These are phyloP conservation scores for Ranitomeya variabilis DNA, from an alignment of 2,113 vertebrate genomes.

Conservation along the genomic window DNA sequence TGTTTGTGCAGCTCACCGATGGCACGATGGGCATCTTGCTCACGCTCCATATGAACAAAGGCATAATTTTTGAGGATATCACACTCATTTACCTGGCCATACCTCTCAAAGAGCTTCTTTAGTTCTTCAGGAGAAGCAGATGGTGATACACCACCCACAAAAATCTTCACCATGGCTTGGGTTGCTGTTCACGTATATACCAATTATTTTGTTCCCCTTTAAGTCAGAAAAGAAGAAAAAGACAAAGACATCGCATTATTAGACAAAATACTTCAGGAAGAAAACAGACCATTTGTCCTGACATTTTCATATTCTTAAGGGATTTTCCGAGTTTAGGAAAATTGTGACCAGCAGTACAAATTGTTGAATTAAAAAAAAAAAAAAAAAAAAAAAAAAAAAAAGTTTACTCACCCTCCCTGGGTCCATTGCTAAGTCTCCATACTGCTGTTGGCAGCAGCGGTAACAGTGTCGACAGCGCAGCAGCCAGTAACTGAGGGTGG, in stretches of 20 bases:
- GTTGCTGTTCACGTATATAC: neutral
- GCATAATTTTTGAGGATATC: constrained; percentile 74
- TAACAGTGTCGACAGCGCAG: no score
- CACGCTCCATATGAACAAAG: constrained; percentile 74
- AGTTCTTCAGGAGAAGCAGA: constrained; percentile 68
- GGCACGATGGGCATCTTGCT: constrained; percentile 69
- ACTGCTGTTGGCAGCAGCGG: no score
- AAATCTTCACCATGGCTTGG: constrained; percentile 72
- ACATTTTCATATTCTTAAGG: neutral
- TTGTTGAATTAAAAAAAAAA: no score
- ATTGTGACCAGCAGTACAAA: no score
- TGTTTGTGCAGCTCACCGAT: constrained; percentile 70
- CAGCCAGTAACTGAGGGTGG: no score
- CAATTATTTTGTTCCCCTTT: constrained; percentile 13
- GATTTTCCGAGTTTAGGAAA: neutral
- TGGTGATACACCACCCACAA: constrained; percentile 71
- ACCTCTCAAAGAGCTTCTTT: constrained; percentile 68
- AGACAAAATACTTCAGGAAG: neutral
- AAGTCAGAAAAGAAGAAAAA: neutral
- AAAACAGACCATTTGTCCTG: neutral
- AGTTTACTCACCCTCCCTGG: no score
- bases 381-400: no score
- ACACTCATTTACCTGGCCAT: constrained; percentile 72
- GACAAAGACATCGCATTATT: neutral
- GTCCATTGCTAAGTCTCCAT: no score